Evolutionary conservation across 2,888 invertebrate species (phyloP).

Genomic region (Tillus elongatus): DNA sequence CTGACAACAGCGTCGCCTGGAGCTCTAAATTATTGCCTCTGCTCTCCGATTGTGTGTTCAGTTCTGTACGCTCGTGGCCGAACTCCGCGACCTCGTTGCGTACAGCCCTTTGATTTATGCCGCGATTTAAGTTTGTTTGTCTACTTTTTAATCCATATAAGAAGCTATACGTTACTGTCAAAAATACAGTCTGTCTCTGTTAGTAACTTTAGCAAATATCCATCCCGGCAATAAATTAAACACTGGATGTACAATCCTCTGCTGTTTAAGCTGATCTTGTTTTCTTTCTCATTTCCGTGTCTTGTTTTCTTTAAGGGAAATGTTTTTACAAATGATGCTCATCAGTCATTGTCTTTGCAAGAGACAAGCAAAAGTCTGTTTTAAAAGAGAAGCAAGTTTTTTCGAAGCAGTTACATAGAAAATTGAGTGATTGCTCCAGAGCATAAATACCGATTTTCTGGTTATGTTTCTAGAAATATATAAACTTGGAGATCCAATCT

Average conservation of each 20-base stretch:
- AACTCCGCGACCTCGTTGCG: constrained; percentile 17
- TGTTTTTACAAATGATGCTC: no score
- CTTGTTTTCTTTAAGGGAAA: no score
- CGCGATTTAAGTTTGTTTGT: constrained; percentile 25
- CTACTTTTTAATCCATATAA: constrained; percentile 25
- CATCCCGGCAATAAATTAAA: constrained; percentile 19
- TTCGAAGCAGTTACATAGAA: no score
- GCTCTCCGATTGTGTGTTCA: constrained; percentile 17
- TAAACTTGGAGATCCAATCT: no score
- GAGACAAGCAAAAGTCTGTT: no score
- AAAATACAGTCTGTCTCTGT: constrained; percentile 17
- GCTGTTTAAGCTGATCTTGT: neutral
- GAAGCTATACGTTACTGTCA: constrained; percentile 24
- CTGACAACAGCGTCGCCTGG: no score
- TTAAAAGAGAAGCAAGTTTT: no score
- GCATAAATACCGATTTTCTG: no score
- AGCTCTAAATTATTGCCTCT: no score
- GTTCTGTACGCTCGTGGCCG: constrained; percentile 11
- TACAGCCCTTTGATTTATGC: constrained; percentile 22
- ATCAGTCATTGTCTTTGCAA: no score
- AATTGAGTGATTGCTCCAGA: no score
- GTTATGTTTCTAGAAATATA: no score
- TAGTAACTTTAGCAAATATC: constrained; percentile 18
- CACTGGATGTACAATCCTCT: constrained; percentile 7
- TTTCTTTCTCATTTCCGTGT: constrained; percentile 1